Evolutionary conservation across 2,113 vertebrate species (phyloP), one percentile per base, ranked within the genome.

Genomic region (Callospermophilus lateralis): DNA sequence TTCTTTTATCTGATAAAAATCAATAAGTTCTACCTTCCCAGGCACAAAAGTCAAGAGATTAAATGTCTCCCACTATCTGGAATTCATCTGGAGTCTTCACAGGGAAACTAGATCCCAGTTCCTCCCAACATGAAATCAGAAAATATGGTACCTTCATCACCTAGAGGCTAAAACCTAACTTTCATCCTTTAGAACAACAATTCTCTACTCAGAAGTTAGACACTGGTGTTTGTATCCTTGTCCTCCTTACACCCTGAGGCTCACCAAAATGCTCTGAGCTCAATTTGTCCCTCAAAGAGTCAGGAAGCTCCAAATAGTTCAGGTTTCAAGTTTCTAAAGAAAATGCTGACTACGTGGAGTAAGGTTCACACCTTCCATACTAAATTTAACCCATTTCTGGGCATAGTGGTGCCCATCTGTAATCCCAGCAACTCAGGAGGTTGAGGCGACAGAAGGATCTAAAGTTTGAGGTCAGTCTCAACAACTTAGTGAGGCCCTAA

Each of bases 11-110:
- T 81, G 73, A 16, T 85, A 89, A 77, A 8, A 48, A 74, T 34
- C 74, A 77, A 16, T 7, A 74, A 39, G 61, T 78, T 80, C 26
- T 48, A 61, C n/a, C n/a, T 17, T 86, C 32, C 76, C 84, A 86
- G 37, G 67, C 70, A 86, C n/a, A 92, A 81, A 96, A 65, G 68
- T 86, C 93, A 93, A 45, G 61, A 77, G 34, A 92, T 28, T 65
- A 89, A 53, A 73, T 39, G 65, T 61, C 61, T 65, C 10, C 39
- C 26, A 73, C 32, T 26, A 53, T 37, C 42, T 72, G 51, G 68
- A 90, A 90, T 72, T 81, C 74, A 70, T 9, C 11, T 42, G 45
- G 34, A 55, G 8, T 34, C 73, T 77, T 73, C 92, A 34, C 34
- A 15, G 34, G 45, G 17, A 87, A 42, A 32, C 34, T 78, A 76